These are phyloP conservation scores for Pristiophorus japonicus DNA, from an alignment of 2,113 vertebrate species.

Conservation along the genomic window DNA sequence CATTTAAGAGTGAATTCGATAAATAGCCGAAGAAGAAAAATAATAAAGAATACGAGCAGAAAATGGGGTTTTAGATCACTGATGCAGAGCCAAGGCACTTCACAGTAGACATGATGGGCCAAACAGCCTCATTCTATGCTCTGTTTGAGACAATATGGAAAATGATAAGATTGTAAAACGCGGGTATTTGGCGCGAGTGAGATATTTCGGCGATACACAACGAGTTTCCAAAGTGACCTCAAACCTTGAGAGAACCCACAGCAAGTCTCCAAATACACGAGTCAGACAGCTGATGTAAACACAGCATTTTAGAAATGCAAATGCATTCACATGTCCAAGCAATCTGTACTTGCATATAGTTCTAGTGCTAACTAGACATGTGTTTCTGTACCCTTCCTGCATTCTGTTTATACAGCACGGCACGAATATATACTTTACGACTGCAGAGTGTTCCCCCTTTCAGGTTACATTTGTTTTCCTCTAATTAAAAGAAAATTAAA, in stretches of 20 bases:
- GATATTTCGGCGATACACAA: neutral
- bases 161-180: neutral
- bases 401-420: neutral
- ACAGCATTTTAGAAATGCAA: neutral
- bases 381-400: neutral
- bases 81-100: too few relatives aligned
- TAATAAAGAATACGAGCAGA: neutral
- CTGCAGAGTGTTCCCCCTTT: neutral
- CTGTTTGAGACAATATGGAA: neutral
- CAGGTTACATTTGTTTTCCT: neutral
- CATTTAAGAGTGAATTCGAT: neutral
- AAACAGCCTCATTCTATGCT: neutral
- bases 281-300: neutral
- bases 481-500: neutral
- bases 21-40: neutral
- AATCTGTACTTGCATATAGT: neutral
- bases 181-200: neutral
- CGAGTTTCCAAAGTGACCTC: neutral
- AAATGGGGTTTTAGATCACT: neutral
- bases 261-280: neutral
- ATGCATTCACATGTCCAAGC: neutral
- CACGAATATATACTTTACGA: neutral
- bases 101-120: too few relatives aligned
- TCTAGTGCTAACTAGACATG: neutral
- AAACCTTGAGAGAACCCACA: neutral